A percentile compares a stretch with the other conserved stretches of the same genome.
Evolutionary conservation across 2,113 vertebrate genomes (phyloP).

Genomic region (Cyprinodon brontotheroides): DNA sequence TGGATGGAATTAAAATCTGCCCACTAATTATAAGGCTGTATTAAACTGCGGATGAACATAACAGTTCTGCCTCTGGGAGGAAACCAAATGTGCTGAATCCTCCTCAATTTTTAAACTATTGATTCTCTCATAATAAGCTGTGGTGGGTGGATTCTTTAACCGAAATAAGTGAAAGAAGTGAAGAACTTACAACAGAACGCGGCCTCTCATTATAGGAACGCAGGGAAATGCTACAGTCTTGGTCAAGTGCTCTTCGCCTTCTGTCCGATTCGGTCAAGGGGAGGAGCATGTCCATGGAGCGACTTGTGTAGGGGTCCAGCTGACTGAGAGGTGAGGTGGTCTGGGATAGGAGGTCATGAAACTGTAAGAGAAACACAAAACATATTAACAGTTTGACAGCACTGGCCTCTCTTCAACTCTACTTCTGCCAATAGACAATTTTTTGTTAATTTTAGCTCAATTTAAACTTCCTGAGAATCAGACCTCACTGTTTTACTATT

Average conservation of each 20-base stretch:
- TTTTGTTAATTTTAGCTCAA: conserved; percentile 45
- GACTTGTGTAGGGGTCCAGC: conserved; percentile 87
- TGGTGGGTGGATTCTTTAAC: background rate
- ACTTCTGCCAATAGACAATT: conserved; percentile 47
- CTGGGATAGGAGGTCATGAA: conserved; percentile 91
- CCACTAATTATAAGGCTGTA: conserved; percentile 4
- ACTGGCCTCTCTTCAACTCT: conserved; percentile 42
- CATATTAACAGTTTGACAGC: conserved; percentile 50
- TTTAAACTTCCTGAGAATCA: conserved; percentile 69
- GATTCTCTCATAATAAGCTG: background rate
- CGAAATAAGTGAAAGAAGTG: conserved; percentile 5
- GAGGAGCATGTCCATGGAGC: conserved; percentile 89
- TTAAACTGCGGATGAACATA: background rate
- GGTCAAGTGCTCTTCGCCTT: conserved; percentile 82
- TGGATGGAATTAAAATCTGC: background rate
- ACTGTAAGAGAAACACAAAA: conserved; percentile 76
- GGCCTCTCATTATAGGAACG: conserved; percentile 81
- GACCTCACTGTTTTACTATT: conserved; percentile 46
- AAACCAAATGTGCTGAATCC: conserved; percentile 3
- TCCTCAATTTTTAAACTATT: background rate
- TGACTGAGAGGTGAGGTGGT: conserved; percentile 86
- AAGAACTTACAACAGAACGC: conserved; percentile 71
- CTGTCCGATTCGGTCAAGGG: conserved; percentile 80
- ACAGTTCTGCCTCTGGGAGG: background rate
- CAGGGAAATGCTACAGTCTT: conserved; percentile 77